Conservation (phyloP, 2,113 vertebrate genomes). For the Mellivora capensis region DNA sequence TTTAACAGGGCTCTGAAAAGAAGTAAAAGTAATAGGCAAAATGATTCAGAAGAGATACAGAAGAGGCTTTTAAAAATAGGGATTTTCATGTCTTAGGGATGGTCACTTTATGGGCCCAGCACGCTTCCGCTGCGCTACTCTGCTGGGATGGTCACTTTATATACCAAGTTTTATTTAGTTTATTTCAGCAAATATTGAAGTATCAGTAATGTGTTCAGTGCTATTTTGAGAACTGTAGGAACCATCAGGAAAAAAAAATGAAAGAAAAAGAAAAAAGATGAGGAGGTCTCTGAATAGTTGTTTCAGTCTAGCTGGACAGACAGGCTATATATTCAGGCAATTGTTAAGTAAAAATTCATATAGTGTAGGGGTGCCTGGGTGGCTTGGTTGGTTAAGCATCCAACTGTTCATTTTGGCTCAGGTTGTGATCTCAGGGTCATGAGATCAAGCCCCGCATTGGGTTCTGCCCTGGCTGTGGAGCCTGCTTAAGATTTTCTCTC, state of each 20-base stretch:
- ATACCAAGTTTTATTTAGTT: not conserved
- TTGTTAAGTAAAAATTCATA: not conserved
- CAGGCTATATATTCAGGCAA: not conserved
- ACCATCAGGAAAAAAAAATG: not conserved
- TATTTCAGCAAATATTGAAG: not conserved
- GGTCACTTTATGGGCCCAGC: not conserved
- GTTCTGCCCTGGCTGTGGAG: not conserved
- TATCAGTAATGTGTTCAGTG: not conserved
- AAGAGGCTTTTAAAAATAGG: not conserved
- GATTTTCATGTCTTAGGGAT: not conserved
- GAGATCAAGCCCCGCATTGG: not conserved
- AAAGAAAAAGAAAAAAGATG: not conserved
- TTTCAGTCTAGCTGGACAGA: not conserved
- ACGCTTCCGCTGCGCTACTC: no score
- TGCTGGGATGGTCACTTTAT: not conserved
- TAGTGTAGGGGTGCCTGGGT: not conserved
- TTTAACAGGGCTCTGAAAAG: constrained; percentile 18
- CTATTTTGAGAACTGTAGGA: not conserved
- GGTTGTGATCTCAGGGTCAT: not conserved
- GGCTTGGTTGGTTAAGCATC: not conserved
- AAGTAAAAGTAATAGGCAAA: not conserved
- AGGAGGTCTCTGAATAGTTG: not conserved
- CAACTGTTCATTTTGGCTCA: not conserved
- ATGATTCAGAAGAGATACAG: not conserved
- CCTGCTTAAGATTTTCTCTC: not conserved